A percentile compares a stretch with the other conserved stretches of the same genome.
Evolutionary conservation across 2,888 invertebrate species (phyloP).

Genomic region (Polyommatus icarus): DNA sequence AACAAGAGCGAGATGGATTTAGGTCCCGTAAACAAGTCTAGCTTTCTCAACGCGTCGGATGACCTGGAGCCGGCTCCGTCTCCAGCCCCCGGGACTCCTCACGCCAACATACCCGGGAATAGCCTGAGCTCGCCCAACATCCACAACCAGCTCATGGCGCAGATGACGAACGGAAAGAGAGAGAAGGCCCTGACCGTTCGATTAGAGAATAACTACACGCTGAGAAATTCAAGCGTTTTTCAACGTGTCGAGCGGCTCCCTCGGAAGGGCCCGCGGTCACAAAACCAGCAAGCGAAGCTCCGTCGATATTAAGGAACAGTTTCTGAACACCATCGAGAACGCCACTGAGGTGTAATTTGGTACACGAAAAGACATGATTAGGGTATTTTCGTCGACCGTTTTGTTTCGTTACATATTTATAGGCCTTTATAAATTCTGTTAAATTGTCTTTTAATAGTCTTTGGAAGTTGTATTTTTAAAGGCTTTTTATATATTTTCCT

Average conservation of each 20-base stretch:
- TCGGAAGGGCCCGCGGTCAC: constrained; percentile 79
- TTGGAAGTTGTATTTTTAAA: neutral
- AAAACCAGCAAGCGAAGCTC: constrained; percentile 87
- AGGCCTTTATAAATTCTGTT: neutral
- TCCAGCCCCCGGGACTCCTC: constrained; percentile 76
- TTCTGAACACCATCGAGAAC: constrained; percentile 90
- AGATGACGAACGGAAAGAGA: constrained; percentile 56
- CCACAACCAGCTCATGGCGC: constrained; percentile 70
- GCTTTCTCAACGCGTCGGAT: constrained; percentile 72
- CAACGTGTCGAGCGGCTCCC: constrained; percentile 60
- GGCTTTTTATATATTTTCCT: no score
- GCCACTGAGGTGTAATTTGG: constrained; percentile 89
- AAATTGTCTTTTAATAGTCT: constrained; percentile 9
- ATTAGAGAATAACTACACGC: constrained; percentile 61
- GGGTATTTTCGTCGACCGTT: neutral
- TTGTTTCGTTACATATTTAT: neutral
- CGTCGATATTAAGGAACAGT: constrained; percentile 84
- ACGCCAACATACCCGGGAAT: constrained; percentile 70
- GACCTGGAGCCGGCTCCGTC: constrained; percentile 73
- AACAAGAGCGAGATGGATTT: constrained; percentile 85
- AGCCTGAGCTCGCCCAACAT: constrained; percentile 77
- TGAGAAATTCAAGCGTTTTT: constrained; percentile 58
- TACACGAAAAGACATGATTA: neutral
- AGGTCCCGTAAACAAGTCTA: constrained; percentile 74
- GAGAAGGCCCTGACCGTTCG: constrained; percentile 64